Evolutionary conservation across 2,797 vertebrate species (phyloP).

Genomic region (Sebastes steindachneri): DNA sequence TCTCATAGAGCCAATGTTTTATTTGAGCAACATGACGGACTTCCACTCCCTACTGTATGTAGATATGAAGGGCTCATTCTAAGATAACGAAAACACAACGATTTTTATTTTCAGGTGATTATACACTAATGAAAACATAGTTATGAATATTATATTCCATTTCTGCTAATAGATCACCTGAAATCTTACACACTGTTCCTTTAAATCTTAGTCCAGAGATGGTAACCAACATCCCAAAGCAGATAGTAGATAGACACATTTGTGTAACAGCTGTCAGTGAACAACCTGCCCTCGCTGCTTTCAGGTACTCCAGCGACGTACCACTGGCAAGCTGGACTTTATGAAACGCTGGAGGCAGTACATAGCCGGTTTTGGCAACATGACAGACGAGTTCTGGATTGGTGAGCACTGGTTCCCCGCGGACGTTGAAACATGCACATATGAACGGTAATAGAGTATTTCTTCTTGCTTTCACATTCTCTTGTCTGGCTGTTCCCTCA

Average conservation of each 20-base stretch:
- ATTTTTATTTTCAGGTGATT: too few species aligned
- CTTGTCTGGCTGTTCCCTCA: conserved; percentile 44
- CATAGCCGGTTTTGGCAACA: conserved; percentile 89
- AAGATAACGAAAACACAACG: too few species aligned
- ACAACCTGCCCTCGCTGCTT: conserved; percentile 3
- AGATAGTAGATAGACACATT: conserved; percentile 11
- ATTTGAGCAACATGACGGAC: too few species aligned
- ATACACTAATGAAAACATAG: too few species aligned
- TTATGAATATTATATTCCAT: too few species aligned
- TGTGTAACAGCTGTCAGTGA: conserved; percentile 18
- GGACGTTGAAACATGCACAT: conserved; percentile 10
- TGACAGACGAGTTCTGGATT: conserved; percentile 91
- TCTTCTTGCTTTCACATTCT: conserved; percentile 12
- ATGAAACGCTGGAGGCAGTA: conserved; percentile 92
- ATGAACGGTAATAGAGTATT: background rate
- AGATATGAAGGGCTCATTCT: too few species aligned
- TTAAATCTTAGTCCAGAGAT: background rate
- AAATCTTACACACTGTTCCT: background rate
- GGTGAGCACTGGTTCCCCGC: conserved; percentile 74
- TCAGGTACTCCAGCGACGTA: conserved; percentile 90
- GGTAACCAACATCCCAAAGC: background rate
- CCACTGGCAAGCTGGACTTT: conserved; percentile 88
- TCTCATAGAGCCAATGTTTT: too few species aligned
- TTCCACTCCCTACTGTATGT: too few species aligned
- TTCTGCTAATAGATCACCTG: too few species aligned